Percentiles rank a stretch among this genome's conserved stretches.
These are phyloP conservation scores for Exaiptasia diaphana DNA, from an alignment of 64 coral and sea anemone species.

Conservation along the genomic window DNA sequence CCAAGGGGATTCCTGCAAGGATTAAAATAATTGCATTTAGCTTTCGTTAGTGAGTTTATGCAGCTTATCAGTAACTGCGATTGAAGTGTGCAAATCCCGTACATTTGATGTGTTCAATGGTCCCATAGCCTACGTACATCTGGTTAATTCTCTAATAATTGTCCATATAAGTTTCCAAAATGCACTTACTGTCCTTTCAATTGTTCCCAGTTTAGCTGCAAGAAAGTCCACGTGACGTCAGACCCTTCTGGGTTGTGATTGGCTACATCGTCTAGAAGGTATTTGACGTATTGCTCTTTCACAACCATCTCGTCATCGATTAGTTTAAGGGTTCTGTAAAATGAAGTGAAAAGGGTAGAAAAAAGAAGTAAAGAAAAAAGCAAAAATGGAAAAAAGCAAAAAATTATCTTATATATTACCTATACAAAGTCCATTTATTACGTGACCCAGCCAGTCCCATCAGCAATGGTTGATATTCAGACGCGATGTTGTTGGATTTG, in stretches of 20 bases:
- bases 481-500: background rate
- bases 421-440: slow-evolving; percentile 45
- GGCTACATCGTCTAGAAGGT: slow-evolving; percentile 21
- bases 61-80: background rate
- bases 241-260: slow-evolving; percentile 39
- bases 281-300: background rate
- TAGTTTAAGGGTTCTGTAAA: slow-evolving; percentile 18
- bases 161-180: background rate
- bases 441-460: slow-evolving; percentile 42
- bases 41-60: background rate
- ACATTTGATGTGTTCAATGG: background rate
- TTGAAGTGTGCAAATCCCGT: background rate
- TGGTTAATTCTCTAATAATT: background rate
- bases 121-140: background rate
- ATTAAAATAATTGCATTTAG: background rate
- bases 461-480: slow-evolving; percentile 7
- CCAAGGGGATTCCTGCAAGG: background rate
- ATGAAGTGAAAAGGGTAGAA: background rate
- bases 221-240: slow-evolving; percentile 40
- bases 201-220: slow-evolving; percentile 32
- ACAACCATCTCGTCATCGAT: slow-evolving; percentile 5
- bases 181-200: slow-evolving; percentile 33
- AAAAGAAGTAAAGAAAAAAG: too few species aligned
- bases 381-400: background rate
- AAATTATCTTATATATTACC: background rate